These are phyloP conservation scores for Sarcophilus harrisii DNA, from an alignment of 2,797 vertebrate genomes.

Conservation along the genomic window DNA sequence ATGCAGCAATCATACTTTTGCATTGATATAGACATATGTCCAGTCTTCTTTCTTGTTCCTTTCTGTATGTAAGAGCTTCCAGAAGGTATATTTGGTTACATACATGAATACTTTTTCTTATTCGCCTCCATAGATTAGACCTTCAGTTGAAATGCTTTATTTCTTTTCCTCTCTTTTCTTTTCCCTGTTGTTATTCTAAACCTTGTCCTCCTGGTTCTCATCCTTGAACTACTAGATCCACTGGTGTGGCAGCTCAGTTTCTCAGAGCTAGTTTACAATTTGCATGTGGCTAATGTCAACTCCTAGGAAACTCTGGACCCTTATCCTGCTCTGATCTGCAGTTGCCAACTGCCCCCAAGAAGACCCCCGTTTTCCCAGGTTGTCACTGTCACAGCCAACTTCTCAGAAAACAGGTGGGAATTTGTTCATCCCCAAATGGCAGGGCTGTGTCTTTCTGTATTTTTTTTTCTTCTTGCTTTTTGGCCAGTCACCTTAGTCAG, in stretches of 20 bases:
- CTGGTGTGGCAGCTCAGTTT: not conserved
- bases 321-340: not conserved
- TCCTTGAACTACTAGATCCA: not conserved
- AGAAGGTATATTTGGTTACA: not conserved
- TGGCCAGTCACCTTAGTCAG: not conserved
- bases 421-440: not conserved
- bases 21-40: not conserved
- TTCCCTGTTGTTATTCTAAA: not conserved
- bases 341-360: not conserved
- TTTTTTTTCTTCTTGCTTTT: not conserved
- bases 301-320: not conserved
- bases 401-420: not conserved
- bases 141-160: not conserved
- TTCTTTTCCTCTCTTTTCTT: not conserved
- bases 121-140: not conserved
- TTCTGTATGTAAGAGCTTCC: too few species aligned
- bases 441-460: not conserved
- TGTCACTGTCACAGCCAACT: not conserved
- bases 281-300: not conserved
- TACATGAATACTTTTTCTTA: not conserved
- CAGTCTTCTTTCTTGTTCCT: too few species aligned
- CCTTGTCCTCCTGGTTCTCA: not conserved
- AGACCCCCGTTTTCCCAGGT: not conserved
- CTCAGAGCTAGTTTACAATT: not conserved
- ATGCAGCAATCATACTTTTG: not conserved